A percentile compares a stretch with the other conserved stretches of the same genome.
These are phyloP conservation scores for Myoxocephalus aenaeus DNA, from an alignment of 2,797 vertebrate genomes.

Conservation along the genomic window DNA sequence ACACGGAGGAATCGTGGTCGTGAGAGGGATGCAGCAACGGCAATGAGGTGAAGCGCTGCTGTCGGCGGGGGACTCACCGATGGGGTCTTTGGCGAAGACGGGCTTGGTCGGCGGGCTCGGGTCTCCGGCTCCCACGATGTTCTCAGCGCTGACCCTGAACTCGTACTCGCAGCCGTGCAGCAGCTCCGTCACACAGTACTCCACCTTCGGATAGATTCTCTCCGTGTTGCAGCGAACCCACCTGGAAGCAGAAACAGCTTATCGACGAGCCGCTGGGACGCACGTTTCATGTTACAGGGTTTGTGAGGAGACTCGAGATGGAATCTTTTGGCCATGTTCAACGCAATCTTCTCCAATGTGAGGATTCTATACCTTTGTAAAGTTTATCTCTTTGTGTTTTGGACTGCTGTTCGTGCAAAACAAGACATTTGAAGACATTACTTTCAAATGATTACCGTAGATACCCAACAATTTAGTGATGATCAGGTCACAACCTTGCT, in stretches of 20 bases:
- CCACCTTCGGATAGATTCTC: constrained; percentile 88
- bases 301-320: neutral
- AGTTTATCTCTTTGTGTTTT: neutral
- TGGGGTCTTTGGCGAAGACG: constrained; percentile 95
- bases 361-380: neutral
- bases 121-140: constrained; percentile 94
- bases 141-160: constrained; percentile 97
- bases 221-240: constrained; percentile 93
- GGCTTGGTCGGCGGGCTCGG: constrained; percentile 97
- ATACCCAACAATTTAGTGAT: too few species aligned
- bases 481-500: neutral
- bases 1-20: neutral
- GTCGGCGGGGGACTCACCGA: constrained; percentile 84
- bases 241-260: constrained; percentile 65
- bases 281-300: neutral
- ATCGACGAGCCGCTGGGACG: neutral
- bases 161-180: constrained; percentile 97
- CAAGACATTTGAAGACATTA: too few species aligned
- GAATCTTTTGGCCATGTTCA: neutral
- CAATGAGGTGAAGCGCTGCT: neutral
- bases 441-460: too few species aligned
- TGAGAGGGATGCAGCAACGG: neutral
- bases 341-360: neutral
- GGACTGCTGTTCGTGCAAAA: too few species aligned
- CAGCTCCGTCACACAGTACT: constrained; percentile 94